phyloP scores from a whole-genome alignment of 2,113 vertebrate species.

The Synchiropus splendidus region DNA sequence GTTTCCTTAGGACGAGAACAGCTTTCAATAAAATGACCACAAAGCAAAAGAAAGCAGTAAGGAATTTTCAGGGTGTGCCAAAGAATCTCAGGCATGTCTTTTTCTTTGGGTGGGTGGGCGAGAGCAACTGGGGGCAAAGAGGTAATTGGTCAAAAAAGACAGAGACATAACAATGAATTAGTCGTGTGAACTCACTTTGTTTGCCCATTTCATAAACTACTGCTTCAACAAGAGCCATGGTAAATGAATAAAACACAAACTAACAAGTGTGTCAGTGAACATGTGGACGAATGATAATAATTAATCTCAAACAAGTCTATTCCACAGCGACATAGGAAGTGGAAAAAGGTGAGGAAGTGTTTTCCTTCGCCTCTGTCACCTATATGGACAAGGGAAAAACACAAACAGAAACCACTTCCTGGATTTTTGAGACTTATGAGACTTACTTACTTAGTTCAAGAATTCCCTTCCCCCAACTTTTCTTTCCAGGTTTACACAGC shows the following conservation, averaged over 20 bases:
- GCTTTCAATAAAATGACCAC: constrained; percentile 27
- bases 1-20: constrained; percentile 12
- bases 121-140: constrained; percentile 12
- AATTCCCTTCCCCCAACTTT: background rate
- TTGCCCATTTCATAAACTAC: background rate
- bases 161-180: constrained; percentile 4
- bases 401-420: constrained; percentile 33
- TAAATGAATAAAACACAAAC: constrained; percentile 5
- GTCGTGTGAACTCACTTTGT: constrained; percentile 17
- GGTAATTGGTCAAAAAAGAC: constrained; percentile 30
- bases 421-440: constrained; percentile 36
- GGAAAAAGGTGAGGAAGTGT: background rate
- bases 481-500: constrained; percentile 2
- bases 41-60: constrained; percentile 42
- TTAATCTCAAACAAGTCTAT: background rate
- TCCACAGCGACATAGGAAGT: background rate
- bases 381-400: constrained; percentile 8
- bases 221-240: too few species aligned
- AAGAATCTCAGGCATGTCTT: constrained; percentile 58
- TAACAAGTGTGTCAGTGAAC: background rate
- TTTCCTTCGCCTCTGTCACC: background rate
- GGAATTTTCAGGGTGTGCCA: constrained; percentile 61
- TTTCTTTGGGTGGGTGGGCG: constrained; percentile 18
- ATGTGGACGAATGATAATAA: too few species aligned
- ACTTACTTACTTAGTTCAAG: constrained; percentile 17